These are phyloP conservation scores for Hassar affinis DNA, from an alignment of 2,113 vertebrate species.

Conservation along the genomic window DNA sequence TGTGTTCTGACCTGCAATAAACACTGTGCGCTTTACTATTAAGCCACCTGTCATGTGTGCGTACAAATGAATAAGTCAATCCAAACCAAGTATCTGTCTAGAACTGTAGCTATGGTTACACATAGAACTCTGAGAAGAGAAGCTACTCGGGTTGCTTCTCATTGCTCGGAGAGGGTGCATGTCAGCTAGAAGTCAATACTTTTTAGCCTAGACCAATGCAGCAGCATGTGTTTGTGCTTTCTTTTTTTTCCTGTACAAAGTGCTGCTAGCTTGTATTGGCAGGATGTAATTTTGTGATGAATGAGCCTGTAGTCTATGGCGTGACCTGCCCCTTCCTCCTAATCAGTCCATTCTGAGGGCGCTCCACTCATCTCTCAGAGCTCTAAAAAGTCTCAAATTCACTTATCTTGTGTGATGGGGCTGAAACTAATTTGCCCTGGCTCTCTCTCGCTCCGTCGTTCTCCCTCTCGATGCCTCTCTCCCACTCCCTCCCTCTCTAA, in stretches of 20 bases:
- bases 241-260: neutral
- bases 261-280: conserved; percentile 12
- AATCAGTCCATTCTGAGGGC: conserved; percentile 49
- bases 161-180: neutral
- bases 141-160: conserved; percentile 9
- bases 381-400: conserved; percentile 47
- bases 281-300: conserved; percentile 42
- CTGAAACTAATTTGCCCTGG: conserved; percentile 46
- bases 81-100: neutral
- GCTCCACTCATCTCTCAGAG: conserved; percentile 40
- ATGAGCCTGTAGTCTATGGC: conserved; percentile 25
- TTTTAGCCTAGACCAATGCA: neutral
- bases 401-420: conserved; percentile 45
- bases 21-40: neutral
- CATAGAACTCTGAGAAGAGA: neutral
- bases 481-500: conserved; percentile 29
- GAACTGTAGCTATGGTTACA: conserved; percentile 2
- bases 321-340: conserved; percentile 36
- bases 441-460: conserved; percentile 1
- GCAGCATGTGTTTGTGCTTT: neutral
- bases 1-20: neutral
- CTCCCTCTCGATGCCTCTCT: conserved; percentile 17
- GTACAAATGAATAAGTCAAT: neutral
- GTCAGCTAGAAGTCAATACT: neutral
- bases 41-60: neutral